Evolutionary conservation across 2,888 invertebrate genomes (phyloP).

Genomic region (Erpobdella octoculata): DNA sequence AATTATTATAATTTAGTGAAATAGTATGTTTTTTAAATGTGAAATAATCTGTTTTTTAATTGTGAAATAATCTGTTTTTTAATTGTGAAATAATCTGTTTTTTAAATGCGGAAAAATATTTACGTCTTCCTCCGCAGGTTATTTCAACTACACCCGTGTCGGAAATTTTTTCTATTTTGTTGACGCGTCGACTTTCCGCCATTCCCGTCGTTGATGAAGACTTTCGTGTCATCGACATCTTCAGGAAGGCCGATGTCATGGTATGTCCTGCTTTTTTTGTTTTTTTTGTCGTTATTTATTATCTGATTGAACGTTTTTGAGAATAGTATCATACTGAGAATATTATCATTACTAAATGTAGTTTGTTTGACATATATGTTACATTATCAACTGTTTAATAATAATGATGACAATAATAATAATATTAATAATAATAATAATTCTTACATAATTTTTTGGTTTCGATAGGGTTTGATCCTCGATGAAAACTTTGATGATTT

Average conservation of each 20-base stretch:
- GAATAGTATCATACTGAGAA: too few species aligned
- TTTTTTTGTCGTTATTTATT: slow-evolving; percentile 2
- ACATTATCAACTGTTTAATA: neutral
- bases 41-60: too few species aligned
- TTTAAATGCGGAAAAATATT: too few species aligned
- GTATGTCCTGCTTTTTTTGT: slow-evolving; percentile 1
- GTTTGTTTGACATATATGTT: neutral
- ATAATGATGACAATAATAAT: neutral
- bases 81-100: too few species aligned
- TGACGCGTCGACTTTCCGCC: slow-evolving; percentile 3
- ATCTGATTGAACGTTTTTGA: neutral
- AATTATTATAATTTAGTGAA: too few species aligned
- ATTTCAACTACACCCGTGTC: neutral
- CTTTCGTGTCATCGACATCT: slow-evolving; percentile 7
- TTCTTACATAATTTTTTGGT: too few species aligned
- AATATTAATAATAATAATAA: too few species aligned
- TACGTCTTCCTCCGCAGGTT: neutral
- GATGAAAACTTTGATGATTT: slow-evolving; percentile 20
- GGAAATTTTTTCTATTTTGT: slow-evolving; percentile 3
- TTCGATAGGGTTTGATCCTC: slow-evolving; percentile 14
- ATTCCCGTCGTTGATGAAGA: slow-evolving; percentile 10
- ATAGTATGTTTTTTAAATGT: too few species aligned
- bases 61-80: too few species aligned
- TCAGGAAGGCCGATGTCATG: slow-evolving; percentile 26
- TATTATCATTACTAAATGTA: neutral